Evolutionary conservation across 2,113 vertebrate species (phyloP).

Genomic region (Triplophysa rosa): DNA sequence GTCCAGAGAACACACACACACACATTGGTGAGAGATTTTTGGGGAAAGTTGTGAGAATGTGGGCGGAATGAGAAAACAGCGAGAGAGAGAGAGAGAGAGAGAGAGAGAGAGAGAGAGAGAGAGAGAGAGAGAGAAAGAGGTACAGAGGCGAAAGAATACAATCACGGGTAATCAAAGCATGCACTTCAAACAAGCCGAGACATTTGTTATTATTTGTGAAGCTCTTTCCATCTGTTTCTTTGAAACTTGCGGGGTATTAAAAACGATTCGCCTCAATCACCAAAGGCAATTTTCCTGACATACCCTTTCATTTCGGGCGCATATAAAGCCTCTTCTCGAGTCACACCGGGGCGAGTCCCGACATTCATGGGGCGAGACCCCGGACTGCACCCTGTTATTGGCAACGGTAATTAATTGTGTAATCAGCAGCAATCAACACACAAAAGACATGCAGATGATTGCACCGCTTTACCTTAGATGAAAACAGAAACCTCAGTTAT

Average conservation of each 20-base stretch:
- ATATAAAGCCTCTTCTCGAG: conserved; percentile 16
- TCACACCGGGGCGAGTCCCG: conserved; percentile 31
- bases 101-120: conserved; percentile 10
- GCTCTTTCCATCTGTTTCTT: conserved; percentile 52
- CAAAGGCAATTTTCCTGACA: conserved; percentile 42
- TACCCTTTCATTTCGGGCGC: conserved; percentile 10
- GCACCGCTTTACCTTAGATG: conserved; percentile 49
- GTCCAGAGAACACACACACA: conserved; percentile 8
- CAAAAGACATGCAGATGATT: conserved; percentile 42
- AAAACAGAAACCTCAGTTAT: neutral
- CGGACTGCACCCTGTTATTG: conserved; percentile 37
- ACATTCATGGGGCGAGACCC: conserved; percentile 33
- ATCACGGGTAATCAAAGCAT: conserved; percentile 44
- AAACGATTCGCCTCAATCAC: conserved; percentile 58
- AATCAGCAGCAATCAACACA: conserved; percentile 59
- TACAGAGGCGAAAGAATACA: conserved; percentile 26
- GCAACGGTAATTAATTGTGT: conserved; percentile 53
- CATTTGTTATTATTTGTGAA: conserved; percentile 54
- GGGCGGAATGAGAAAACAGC: conserved; percentile 13
- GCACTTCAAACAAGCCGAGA: conserved; percentile 51
- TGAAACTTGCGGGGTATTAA: conserved; percentile 50
- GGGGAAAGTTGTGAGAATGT: conserved; percentile 47
- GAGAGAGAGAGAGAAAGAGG: neutral
- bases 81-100: conserved; percentile 14
- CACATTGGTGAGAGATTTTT: conserved; percentile 18